phyloP scores from a whole-genome alignment of 2,113 vertebrate species.

The Hemichromis elongatus region DNA sequence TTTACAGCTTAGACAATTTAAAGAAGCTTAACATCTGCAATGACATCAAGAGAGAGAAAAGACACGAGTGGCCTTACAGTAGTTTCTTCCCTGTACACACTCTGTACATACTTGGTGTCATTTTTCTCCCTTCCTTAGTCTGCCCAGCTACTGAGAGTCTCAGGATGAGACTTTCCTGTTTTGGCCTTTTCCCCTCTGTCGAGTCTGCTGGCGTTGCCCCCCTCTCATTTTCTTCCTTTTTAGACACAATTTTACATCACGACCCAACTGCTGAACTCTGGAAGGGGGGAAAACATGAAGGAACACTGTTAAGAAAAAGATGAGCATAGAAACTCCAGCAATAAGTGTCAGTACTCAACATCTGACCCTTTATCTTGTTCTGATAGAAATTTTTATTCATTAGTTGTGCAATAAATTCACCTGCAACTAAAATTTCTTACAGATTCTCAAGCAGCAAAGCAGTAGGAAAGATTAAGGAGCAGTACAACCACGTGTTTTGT shows the following conservation, averaged over 20 bases:
- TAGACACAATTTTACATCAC: conserved; percentile 50
- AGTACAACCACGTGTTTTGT: background rate
- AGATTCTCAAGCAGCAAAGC: background rate
- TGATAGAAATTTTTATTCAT: background rate
- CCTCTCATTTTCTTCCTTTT: conserved; percentile 12
- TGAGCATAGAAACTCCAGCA: background rate
- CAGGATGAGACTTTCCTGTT: background rate
- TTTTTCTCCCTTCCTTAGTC: background rate
- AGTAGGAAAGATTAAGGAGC: background rate
- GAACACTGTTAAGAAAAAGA: background rate
- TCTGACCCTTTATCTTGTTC: background rate
- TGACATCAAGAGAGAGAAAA: background rate
- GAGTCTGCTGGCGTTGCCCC: background rate
- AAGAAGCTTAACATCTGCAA: background rate
- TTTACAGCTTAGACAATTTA: background rate
- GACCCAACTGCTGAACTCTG: conserved; percentile 30
- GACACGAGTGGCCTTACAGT: background rate
- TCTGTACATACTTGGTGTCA: background rate
- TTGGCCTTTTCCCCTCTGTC: conserved; percentile 1
- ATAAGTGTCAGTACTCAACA: background rate
- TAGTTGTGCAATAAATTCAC: background rate
- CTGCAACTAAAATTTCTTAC: background rate
- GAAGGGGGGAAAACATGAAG: background rate
- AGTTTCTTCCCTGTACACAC: background rate
- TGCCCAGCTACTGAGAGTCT: background rate